Evolutionary conservation across 37 sponge, comb jelly and placozoan genomes (phyloP).

Genomic region (Chondrilla cf. caribensis): DNA sequence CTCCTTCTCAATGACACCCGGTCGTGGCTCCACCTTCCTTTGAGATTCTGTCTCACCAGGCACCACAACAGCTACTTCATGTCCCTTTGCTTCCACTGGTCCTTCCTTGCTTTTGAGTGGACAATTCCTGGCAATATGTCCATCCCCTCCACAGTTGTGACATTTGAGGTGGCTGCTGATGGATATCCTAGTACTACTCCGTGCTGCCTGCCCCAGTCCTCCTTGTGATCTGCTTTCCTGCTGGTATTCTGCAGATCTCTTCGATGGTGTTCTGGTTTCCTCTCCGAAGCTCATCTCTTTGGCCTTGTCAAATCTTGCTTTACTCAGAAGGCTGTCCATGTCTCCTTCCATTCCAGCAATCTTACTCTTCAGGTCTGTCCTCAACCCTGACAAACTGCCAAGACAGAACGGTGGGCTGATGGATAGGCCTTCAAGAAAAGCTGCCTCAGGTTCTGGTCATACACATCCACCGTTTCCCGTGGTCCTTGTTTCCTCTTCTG

Average conservation of each 20-base stretch:
- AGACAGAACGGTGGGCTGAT: not conserved
- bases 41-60: not conserved
- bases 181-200: not conserved
- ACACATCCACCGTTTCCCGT: slow-evolving; percentile 40
- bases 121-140: not conserved
- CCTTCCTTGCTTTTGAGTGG: not conserved
- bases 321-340: not conserved
- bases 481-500: slow-evolving; percentile 28
- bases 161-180: not conserved
- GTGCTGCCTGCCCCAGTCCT: not conserved
- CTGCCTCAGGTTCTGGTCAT: slow-evolving; percentile 37
- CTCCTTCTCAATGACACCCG: not conserved
- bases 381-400: not conserved
- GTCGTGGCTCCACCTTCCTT: not conserved
- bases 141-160: not conserved
- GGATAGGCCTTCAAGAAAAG: slow-evolving; percentile 38
- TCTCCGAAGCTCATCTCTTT: not conserved
- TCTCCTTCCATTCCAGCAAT: not conserved
- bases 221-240: not conserved
- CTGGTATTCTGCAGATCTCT: not conserved
- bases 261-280: not conserved
- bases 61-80: not conserved
- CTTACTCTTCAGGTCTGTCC: not conserved
- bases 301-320: not conserved
- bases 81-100: not conserved